Evolutionary conservation across 2,888 invertebrate species (phyloP).

Genomic region (Panopea generosa): DNA sequence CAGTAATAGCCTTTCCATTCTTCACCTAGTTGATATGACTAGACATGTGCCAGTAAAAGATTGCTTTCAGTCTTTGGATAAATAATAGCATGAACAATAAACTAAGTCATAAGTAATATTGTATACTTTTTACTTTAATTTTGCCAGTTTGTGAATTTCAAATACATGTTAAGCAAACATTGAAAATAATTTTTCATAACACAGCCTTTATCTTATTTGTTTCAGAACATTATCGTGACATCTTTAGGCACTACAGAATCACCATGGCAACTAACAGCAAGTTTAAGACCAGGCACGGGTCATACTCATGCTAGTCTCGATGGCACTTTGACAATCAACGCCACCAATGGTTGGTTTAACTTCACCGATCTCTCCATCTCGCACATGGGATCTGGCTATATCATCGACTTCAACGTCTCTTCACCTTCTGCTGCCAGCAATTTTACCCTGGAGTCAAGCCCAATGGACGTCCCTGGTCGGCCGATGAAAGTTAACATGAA

Average conservation of each 20-base stretch:
- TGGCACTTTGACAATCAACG: constrained; percentile 69
- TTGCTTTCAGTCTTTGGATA: no score
- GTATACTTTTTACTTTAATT: neutral
- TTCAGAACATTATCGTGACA: constrained; percentile 42
- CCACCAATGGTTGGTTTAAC: constrained; percentile 79
- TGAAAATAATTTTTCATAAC: neutral
- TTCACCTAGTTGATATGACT: no score
- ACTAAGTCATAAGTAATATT: no score
- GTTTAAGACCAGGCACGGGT: constrained; percentile 65
- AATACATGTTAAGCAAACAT: neutral
- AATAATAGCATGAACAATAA: no score
- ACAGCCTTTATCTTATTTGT: no score
- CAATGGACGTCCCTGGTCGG: constrained; percentile 59
- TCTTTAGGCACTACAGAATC: constrained; percentile 67
- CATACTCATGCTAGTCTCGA: constrained; percentile 67
- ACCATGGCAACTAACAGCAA: constrained; percentile 79
- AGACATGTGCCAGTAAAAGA: no score
- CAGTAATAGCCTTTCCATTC: no score
- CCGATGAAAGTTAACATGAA: constrained; percentile 56
- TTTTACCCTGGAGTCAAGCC: constrained; percentile 59
- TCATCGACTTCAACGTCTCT: constrained; percentile 72
- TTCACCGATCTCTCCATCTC: constrained; percentile 79
- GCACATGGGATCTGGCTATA: constrained; percentile 74
- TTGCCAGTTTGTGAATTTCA: no score
- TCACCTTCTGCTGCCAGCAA: constrained; percentile 68